A percentile compares a stretch with the other conserved stretches of the same genome.
Evolutionary conservation across 35 echinoderm and acorn worm genomes (phyloP).

Genomic region (Patiria miniata): DNA sequence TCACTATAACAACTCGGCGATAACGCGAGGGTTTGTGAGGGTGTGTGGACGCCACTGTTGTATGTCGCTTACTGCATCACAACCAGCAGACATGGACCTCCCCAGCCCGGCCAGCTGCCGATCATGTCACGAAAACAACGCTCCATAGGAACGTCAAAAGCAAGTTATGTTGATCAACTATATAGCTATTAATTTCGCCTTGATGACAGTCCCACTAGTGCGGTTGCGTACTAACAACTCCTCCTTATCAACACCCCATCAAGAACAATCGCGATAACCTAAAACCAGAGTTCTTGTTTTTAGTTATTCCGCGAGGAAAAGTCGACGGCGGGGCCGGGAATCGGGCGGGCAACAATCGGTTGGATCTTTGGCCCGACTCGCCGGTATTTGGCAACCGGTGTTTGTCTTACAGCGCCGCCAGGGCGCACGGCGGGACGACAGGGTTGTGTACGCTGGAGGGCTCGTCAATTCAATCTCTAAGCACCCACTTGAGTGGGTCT

Average conservation of each 20-base stretch:
- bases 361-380: background rate
- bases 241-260: conserved; percentile 3
- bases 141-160: conserved; percentile 2
- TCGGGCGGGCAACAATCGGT: background rate
- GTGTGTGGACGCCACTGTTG: too few species aligned
- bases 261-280: background rate
- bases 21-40: too few species aligned
- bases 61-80: too few species aligned
- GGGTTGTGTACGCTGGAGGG: background rate
- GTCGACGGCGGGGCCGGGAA: background rate
- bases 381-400: conserved; percentile 6
- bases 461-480: background rate
- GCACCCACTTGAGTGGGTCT: conserved; percentile 7
- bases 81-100: too few species aligned
- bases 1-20: too few species aligned
- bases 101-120: too few species aligned
- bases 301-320: too few species aligned
- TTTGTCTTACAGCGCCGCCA: conserved; percentile 19
- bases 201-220: background rate
- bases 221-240: conserved; percentile 2
- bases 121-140: too few species aligned
- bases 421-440: background rate
- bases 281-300: background rate
- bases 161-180: background rate
- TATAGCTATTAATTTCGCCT: background rate